Conservation (phyloP, 2,888 invertebrate genomes). For the Ophion costatus region DNA sequence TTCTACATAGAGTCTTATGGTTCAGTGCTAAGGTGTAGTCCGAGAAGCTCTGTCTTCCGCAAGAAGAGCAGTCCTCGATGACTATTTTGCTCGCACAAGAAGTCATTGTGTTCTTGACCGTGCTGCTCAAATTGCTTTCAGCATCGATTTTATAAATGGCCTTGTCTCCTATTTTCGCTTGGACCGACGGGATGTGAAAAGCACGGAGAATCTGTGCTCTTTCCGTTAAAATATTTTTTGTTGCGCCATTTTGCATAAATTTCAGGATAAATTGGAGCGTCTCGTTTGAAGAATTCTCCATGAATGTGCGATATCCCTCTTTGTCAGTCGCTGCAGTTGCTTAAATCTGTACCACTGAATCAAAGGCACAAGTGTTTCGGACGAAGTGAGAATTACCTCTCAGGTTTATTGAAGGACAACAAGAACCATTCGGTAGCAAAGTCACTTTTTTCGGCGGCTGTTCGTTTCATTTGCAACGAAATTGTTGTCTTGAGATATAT, state of each 20-base stretch:
- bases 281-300: constrained; percentile 27
- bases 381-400: constrained; percentile 14
- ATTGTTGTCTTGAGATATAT: too few relatives aligned
- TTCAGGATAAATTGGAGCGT: constrained; percentile 42
- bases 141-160: constrained; percentile 30
- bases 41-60: neutral
- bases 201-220: too few relatives aligned
- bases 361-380: constrained; percentile 40
- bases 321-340: constrained; percentile 44
- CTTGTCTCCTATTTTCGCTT: too few relatives aligned
- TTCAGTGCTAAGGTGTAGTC: constrained; percentile 24
- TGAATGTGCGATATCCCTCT: constrained; percentile 36
- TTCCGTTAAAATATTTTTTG: too few relatives aligned
- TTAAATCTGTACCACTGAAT: constrained; percentile 44
- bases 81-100: constrained; percentile 13
- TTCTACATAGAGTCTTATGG: constrained; percentile 2
- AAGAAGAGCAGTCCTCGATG: constrained; percentile 25
- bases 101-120: constrained; percentile 3
- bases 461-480: too few relatives aligned
- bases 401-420: too few relatives aligned
- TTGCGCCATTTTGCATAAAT: neutral
- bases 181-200: too few relatives aligned
- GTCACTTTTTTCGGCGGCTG: too few relatives aligned
- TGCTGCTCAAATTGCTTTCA: constrained; percentile 27
- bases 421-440: too few relatives aligned